Conservation (phyloP, 2,797 vertebrate genomes). For the Hozukius guyotensis region DNA sequence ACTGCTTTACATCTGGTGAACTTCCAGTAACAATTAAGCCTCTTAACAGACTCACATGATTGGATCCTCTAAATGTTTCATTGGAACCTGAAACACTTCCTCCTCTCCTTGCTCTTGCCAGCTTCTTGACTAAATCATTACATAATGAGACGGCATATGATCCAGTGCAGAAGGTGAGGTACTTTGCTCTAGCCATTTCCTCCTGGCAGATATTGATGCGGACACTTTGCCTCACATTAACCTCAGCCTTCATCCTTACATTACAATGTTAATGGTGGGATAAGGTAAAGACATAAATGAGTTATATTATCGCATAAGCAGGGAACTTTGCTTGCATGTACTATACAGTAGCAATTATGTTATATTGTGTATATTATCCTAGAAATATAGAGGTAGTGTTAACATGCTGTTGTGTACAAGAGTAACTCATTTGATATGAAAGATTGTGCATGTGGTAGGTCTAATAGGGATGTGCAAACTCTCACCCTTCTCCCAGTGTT, state of each 20-base stretch:
- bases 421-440: neutral
- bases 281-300: conserved; percentile 49
- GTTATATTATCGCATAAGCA: conserved; percentile 25
- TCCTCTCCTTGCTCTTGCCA: conserved; percentile 13
- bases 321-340: neutral
- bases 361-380: neutral
- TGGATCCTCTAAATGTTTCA: conserved; percentile 8
- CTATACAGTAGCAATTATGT: neutral
- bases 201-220: conserved; percentile 67
- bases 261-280: conserved; percentile 62
- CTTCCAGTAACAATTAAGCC: conserved; percentile 15
- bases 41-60: conserved; percentile 21
- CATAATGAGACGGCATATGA: conserved; percentile 56
- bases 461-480: neutral
- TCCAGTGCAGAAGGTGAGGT: conserved; percentile 51
- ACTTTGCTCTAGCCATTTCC: conserved; percentile 59
- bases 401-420: neutral
- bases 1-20: neutral
- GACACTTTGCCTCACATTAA: conserved; percentile 63
- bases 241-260: conserved; percentile 59
- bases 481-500: neutral
- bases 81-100: conserved; percentile 14
- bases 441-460: neutral
- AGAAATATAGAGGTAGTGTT: neutral
- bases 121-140: conserved; percentile 48